Percentiles rank a stretch among this genome's conserved stretches.
Evolutionary conservation across 2,113 vertebrate genomes (phyloP).

Genomic region (Vicugna pacos): DNA sequence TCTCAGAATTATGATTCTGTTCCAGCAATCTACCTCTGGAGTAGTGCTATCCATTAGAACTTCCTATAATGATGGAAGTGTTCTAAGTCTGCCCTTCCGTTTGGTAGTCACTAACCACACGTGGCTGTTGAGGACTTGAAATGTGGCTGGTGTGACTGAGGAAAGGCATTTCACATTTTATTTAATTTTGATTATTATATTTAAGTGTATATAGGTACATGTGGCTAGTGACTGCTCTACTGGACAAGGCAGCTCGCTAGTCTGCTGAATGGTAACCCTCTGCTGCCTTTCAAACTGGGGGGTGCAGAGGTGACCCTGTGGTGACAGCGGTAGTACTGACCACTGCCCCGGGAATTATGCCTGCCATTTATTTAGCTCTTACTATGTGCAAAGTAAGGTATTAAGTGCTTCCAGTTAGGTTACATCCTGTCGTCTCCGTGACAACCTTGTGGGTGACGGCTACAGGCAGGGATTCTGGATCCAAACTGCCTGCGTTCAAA

Average conservation of each 20-base stretch:
- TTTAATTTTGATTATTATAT: background rate
- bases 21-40: background rate
- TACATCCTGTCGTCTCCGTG: background rate
- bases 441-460: background rate
- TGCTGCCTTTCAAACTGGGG: background rate
- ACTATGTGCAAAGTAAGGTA: background rate
- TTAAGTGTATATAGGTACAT: background rate
- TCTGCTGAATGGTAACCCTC: background rate
- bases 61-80: background rate
- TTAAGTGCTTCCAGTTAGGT: background rate
- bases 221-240: background rate
- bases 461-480: background rate
- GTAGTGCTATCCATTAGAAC: background rate
- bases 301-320: background rate
- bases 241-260: background rate
- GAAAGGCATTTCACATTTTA: background rate
- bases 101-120: background rate
- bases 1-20: background rate
- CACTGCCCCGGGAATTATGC: background rate
- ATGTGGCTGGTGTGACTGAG: background rate
- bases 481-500: background rate
- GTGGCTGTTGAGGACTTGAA: background rate
- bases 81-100: background rate
- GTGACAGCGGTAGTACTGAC: rapidly evolving
- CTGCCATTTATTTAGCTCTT: background rate